These are phyloP conservation scores for Cryptocheilus praepositus DNA, from an alignment of 2,888 invertebrate species.

Conservation along the genomic window DNA sequence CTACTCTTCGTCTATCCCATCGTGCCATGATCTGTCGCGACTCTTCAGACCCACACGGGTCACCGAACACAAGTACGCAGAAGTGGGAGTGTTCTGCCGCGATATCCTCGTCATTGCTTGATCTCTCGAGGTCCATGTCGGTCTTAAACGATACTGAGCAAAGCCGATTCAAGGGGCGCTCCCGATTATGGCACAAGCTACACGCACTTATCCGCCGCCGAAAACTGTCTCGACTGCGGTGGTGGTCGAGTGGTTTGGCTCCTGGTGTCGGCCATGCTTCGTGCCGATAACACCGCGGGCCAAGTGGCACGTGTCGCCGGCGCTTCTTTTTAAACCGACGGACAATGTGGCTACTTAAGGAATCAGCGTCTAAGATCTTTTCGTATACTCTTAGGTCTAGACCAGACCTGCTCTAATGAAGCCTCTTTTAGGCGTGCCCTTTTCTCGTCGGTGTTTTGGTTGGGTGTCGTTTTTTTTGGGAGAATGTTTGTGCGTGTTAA, in stretches of 20 bases:
- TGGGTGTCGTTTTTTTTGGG: neutral
- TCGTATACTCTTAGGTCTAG: constrained; percentile 11
- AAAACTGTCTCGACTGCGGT: constrained; percentile 36
- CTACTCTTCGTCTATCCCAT: too few species aligned
- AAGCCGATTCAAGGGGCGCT: constrained; percentile 13
- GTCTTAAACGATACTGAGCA: constrained; percentile 24
- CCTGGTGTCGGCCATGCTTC: constrained; percentile 34
- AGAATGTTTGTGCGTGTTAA: neutral
- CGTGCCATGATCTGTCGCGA: too few species aligned
- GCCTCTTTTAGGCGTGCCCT: constrained; percentile 13
- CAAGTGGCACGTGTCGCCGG: constrained; percentile 65
- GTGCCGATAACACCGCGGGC: constrained; percentile 50
- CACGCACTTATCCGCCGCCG: constrained; percentile 18
- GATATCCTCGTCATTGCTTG: neutral
- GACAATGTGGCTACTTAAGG: constrained; percentile 35
- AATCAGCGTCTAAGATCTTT: constrained; percentile 29
- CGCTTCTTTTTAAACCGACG: constrained; percentile 32
- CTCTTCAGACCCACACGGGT: too few species aligned
- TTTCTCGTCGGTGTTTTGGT: constrained; percentile 1
- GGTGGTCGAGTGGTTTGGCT: constrained; percentile 40
- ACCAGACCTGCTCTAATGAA: constrained; percentile 36
- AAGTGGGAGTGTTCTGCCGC: too few species aligned
- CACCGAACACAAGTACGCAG: too few species aligned
- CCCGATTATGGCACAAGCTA: neutral
- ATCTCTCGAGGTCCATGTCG: constrained; percentile 22